Evolutionary conservation across 2,888 invertebrate genomes (phyloP).

Genomic region (Polydrusus cervinus): DNA sequence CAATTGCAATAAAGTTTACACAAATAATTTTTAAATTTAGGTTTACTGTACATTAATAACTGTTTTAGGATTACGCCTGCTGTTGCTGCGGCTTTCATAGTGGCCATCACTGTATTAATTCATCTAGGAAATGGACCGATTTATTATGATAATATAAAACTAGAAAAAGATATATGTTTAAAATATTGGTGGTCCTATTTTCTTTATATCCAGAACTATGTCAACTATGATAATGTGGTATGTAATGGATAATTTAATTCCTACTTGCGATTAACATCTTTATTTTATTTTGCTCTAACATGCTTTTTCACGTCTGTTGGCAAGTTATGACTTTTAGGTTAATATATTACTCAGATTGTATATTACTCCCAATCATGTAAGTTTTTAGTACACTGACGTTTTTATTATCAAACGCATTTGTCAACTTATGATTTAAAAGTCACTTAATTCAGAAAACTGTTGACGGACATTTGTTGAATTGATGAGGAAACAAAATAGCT

Average conservation of each 20-base stretch:
- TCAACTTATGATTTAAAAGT: no score
- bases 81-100: slow-evolving; percentile 36
- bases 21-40: no score
- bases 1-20: no score
- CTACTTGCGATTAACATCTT: background rate
- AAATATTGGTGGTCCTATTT: slow-evolving; percentile 68
- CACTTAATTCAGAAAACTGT: no score
- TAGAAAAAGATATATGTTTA: slow-evolving; percentile 58
- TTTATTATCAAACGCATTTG: no score
- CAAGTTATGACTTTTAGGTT: no score
- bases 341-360: no score
- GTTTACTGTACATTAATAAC: background rate
- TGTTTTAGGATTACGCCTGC: slow-evolving; percentile 52
- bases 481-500: no score
- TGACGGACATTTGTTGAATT: no score
- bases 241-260: slow-evolving; percentile 1
- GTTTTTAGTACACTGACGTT: no score
- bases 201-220: slow-evolving; percentile 69
- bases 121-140: slow-evolving; percentile 50
- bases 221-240: slow-evolving; percentile 35
- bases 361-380: no score
- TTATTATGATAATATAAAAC: slow-evolving; percentile 53
- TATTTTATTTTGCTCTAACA: background rate
- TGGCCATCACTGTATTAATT: slow-evolving; percentile 28
- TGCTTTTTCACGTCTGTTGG: no score